Base-by-base conservation (phyloP, 2,888 invertebrate species). In the Hanleya hanleyi region DNA sequence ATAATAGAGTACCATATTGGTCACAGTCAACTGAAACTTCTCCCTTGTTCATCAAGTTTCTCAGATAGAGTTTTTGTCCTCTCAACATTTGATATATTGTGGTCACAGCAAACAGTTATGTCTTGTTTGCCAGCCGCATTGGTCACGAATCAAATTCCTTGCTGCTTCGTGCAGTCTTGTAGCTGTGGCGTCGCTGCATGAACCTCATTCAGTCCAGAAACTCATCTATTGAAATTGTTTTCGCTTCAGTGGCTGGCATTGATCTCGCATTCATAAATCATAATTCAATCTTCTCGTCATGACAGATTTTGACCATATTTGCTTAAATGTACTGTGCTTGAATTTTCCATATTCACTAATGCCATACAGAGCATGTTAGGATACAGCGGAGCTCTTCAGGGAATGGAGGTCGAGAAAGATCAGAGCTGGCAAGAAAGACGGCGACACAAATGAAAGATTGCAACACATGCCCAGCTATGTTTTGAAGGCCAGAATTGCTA, bases 191-290 rank as follows among this genome's bases (percentile, higher is more conserved):
- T 15, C 29, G 57, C 22, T 29, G 29, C 57, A 57, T 22, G 32
- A 57, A 15, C 22, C 57, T 57, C 18, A 57, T 57, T 57, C 32
- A 29, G 18, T 57, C 29, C 12, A 7, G 29, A 57, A 57, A 57
- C 57, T 57, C n/a, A 47, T 57, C 26, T 57, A 57, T 29, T 15
- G 32, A 29, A 57, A 57, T 57, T 22, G 57, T 57, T 57, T 57
- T 57, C 57, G 57, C 57, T 57, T 57, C 57, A 57, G 12, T 22
- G 57, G 57, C 57, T 29, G 26, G 22, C 57, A 57, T 57, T 57
- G 57, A 57, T 57, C 32, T 57, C 15, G 57, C 18, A 22, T 57
- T 57, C 57, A 57, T 57, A 57, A 57, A 57, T 57, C 57, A 57
- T 57, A 57, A 57, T 57, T 57, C 29, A 57, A 57, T 57, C 57